Percentiles rank a stretch among this genome's conserved stretches.
phyloP scores from a whole-genome alignment of 2,113 vertebrate genomes.

The Scopus umbretta region DNA sequence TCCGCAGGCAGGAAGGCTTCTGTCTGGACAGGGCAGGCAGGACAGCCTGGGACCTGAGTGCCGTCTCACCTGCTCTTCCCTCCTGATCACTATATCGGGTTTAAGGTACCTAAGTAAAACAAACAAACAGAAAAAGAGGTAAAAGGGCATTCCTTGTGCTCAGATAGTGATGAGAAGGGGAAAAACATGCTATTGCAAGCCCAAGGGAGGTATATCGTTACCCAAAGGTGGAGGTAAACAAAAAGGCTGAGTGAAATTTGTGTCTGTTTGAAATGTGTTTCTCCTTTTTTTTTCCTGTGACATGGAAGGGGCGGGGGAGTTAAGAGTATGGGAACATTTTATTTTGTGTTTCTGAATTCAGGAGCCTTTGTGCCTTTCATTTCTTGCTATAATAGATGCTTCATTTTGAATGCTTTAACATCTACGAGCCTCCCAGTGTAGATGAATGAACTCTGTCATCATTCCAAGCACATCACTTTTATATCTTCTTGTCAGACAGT shows the following conservation, averaged over 20 bases:
- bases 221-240: background rate
- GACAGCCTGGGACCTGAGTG: rapidly evolving
- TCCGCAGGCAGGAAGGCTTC: background rate
- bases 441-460: background rate
- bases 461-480: background rate
- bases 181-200: background rate
- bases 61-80: background rate
- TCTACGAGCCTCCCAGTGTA: background rate
- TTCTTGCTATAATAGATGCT: background rate
- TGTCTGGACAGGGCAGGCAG: background rate
- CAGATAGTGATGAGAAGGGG: background rate
- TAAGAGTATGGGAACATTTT: background rate
- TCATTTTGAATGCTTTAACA: background rate
- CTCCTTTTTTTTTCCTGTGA: background rate
- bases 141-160: background rate
- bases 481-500: background rate
- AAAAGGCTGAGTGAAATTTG: background rate
- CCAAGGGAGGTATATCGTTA: background rate
- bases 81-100: background rate
- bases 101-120: constrained; percentile 14
- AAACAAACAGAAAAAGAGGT: constrained; percentile 19
- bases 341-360: background rate
- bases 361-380: background rate
- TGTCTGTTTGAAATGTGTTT: background rate
- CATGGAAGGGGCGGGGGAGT: rapidly evolving